Percentiles rank a stretch among this genome's conserved stretches.
These are phyloP conservation scores for Cheilosia grossa DNA, from an alignment of 2,888 invertebrate species.

Conservation along the genomic window DNA sequence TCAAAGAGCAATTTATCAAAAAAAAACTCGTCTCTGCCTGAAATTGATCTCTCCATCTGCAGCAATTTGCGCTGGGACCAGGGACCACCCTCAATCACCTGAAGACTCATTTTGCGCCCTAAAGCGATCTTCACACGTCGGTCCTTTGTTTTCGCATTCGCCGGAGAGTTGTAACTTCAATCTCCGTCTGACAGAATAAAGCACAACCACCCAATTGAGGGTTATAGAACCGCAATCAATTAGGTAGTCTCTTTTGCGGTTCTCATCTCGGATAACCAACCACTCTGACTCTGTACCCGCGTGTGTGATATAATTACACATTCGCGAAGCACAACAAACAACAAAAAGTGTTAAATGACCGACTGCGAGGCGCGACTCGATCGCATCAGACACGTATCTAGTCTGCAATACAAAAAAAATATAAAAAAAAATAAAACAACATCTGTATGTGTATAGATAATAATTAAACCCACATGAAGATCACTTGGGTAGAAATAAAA, in stretches of 20 bases:
- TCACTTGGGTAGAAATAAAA: slow-evolving; percentile 23
- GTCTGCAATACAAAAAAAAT: not conserved
- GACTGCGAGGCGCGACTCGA: slow-evolving; percentile 64
- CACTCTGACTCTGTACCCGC: not conserved
- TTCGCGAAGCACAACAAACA: slow-evolving; percentile 32
- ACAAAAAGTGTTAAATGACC: slow-evolving; percentile 65
- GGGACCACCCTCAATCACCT: slow-evolving; percentile 36
- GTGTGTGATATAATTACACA: slow-evolving; percentile 52
- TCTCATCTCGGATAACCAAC: slow-evolving; percentile 22
- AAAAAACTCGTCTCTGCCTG: not conserved
- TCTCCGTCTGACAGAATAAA: not conserved
- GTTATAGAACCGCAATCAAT: slow-evolving; percentile 56
- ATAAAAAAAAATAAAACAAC: slow-evolving; percentile 6
- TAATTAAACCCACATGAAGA: slow-evolving; percentile 56
- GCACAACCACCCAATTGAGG: slow-evolving; percentile 27
- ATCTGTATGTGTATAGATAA: not conserved
- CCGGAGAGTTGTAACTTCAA: not conserved
- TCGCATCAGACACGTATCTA: slow-evolving; percentile 56
- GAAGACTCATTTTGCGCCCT: slow-evolving; percentile 15
- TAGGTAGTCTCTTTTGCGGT: not conserved
- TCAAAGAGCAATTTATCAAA: slow-evolving; percentile 22
- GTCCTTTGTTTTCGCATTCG: slow-evolving; percentile 13
- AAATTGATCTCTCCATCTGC: slow-evolving; percentile 36
- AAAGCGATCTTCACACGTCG: slow-evolving; percentile 51
- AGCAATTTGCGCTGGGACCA: slow-evolving; percentile 35